A percentile compares a stretch with the other conserved stretches of the same genome.
These are phyloP conservation scores for Saccopteryx bilineata DNA, from an alignment of 2,113 vertebrate species.

Conservation along the genomic window DNA sequence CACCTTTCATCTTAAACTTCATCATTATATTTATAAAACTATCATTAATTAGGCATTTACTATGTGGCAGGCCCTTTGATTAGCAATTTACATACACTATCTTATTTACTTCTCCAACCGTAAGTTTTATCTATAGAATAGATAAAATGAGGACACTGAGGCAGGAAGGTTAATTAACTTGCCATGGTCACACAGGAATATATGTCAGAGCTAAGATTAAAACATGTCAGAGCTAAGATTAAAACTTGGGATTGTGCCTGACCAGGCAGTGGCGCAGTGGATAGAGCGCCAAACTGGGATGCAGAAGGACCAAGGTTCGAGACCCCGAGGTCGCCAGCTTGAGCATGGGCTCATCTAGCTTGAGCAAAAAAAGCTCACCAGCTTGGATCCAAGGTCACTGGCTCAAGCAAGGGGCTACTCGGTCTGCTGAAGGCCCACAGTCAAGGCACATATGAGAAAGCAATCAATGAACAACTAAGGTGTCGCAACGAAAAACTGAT, in stretches of 20 bases:
- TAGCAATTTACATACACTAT: conserved; percentile 37
- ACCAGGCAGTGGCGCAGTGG: too few relatives aligned
- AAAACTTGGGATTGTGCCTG: background rate
- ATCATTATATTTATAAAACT: conserved; percentile 46
- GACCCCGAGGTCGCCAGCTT: too few relatives aligned
- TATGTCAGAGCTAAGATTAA: background rate
- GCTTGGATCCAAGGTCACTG: too few relatives aligned
- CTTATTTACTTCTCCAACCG: conserved; percentile 54
- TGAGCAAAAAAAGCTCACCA: too few relatives aligned
- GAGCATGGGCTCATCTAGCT: too few relatives aligned
- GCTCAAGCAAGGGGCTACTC: too few relatives aligned
- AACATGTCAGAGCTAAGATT: conserved; percentile 24
- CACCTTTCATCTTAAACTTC: conserved; percentile 43
- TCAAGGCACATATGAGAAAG: too few relatives aligned
- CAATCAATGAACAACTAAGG: too few relatives aligned
- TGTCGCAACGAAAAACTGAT: too few relatives aligned
- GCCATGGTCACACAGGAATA: background rate
- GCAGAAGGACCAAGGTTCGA: too few relatives aligned
- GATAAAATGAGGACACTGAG: conserved; percentile 49
- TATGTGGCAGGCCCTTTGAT: conserved; percentile 23
- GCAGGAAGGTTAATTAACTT: conserved; percentile 38
- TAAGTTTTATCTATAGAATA: conserved; percentile 54
- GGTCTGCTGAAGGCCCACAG: too few relatives aligned
- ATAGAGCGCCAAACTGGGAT: too few relatives aligned
- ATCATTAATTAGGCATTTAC: conserved; percentile 56